These are phyloP conservation scores for Bathynomus jamesi DNA, from an alignment of 1,140 invertebrate species.

Conservation along the genomic window DNA sequence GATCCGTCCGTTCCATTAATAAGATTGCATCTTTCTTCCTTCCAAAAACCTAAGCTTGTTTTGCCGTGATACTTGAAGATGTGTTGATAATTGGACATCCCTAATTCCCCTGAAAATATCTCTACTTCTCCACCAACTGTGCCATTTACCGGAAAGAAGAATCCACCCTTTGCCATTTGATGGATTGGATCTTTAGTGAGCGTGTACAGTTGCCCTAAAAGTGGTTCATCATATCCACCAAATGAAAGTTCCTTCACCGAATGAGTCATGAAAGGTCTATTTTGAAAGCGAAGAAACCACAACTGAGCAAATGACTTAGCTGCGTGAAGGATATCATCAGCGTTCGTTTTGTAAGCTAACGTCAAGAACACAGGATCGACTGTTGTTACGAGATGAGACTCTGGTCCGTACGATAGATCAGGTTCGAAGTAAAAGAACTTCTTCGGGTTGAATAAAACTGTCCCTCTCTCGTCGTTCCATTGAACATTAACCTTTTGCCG, in stretches of 20 bases:
- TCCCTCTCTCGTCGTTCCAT: background rate
- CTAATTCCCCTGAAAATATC: constrained; percentile 45
- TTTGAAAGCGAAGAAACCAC: constrained; percentile 10
- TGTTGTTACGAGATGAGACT: constrained; percentile 6
- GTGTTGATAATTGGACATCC: constrained; percentile 40
- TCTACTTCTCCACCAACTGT: constrained; percentile 49
- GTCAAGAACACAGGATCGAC: constrained; percentile 11
- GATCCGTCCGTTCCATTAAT: constrained; percentile 38
- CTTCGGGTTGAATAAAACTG: constrained; percentile 5
- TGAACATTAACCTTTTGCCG: background rate
- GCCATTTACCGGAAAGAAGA: constrained; percentile 44
- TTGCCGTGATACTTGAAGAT: constrained; percentile 39
- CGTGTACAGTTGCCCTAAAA: constrained; percentile 45
- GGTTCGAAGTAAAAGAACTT: constrained; percentile 10
- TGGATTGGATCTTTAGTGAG: constrained; percentile 49
- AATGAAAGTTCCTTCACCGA: constrained; percentile 65
- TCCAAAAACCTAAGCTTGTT: constrained; percentile 17
- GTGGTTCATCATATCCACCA: constrained; percentile 61
- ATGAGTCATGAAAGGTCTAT: constrained; percentile 52
- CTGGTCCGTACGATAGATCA: constrained; percentile 3
- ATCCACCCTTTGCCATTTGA: constrained; percentile 59
- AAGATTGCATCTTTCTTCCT: constrained; percentile 30
- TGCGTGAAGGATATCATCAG: background rate
- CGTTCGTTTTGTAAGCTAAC: background rate
- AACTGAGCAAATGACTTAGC: constrained; percentile 12